A percentile compares a stretch with the other conserved stretches of the same genome.
phyloP scores from a whole-genome alignment of 2,797 vertebrate genomes.

The Neosilurus mollespiculum region DNA sequence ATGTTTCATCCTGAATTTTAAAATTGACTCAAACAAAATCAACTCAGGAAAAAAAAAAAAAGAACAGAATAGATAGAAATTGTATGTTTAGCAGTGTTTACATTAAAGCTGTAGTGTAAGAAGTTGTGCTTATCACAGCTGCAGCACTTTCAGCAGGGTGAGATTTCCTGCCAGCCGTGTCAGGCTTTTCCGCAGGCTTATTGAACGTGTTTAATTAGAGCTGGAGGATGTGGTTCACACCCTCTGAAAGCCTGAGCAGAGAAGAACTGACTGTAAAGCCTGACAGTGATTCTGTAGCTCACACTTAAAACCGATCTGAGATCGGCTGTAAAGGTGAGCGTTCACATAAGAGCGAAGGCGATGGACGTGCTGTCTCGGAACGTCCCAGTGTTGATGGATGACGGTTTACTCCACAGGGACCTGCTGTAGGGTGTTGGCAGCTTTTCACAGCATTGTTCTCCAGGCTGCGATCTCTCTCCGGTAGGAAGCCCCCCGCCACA shows the following conservation, averaged over 20 bases:
- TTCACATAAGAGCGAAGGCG: not conserved
- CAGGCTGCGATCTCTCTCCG: constrained; percentile 44
- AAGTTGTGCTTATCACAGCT: constrained; percentile 9
- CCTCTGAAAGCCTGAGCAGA: constrained; percentile 34
- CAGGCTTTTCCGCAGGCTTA: constrained; percentile 34
- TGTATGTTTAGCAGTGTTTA: constrained; percentile 15
- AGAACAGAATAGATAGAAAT: not conserved
- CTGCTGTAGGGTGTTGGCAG: constrained; percentile 52
- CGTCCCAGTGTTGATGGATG: constrained; percentile 40
- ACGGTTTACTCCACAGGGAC: constrained; percentile 13
- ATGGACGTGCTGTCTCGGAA: constrained; percentile 31
- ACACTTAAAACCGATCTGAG: not conserved
- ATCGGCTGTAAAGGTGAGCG: not conserved
- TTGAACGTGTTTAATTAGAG: constrained; percentile 46
- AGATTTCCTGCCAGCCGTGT: constrained; percentile 37
- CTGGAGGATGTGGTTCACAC: constrained; percentile 39
- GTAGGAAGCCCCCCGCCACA: constrained; percentile 50
- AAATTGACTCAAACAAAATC: not conserved
- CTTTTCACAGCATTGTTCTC: constrained; percentile 58
- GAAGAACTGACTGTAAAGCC: constrained; percentile 15
- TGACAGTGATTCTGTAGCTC: not conserved
- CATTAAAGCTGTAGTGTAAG: constrained; percentile 3
- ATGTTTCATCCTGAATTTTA: not conserved
- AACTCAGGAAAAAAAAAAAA: not conserved
- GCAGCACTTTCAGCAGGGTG: constrained; percentile 18